Evolutionary conservation across 2,113 vertebrate genomes (phyloP).

Genomic region (Pseudolaguvia tuberculata): DNA sequence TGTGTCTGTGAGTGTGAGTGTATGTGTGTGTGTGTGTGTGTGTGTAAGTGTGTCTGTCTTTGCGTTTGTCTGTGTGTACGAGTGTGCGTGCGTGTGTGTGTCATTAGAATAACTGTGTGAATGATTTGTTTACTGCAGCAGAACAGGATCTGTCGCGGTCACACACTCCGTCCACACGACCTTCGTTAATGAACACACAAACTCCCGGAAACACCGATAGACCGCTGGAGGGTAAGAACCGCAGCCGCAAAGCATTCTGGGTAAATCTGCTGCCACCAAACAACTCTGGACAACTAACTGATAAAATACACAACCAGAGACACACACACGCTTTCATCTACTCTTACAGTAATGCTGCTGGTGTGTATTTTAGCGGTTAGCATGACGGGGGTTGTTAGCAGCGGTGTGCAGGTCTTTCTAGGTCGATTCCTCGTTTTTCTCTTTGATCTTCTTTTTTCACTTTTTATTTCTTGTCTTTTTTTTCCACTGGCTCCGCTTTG

Average conservation of each 20-base stretch:
- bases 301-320: neutral
- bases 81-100: no score
- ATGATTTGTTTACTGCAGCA: conserved; percentile 98
- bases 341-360: no score
- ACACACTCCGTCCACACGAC: conserved; percentile 92
- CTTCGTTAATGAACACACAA: conserved; percentile 91
- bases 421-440: conserved; percentile 43
- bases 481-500: conserved; percentile 53
- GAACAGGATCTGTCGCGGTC: conserved; percentile 94
- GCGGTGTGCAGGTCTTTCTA: conserved; percentile 75
- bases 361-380: no score
- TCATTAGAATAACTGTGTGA: conserved; percentile 55
- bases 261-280: conserved; percentile 57
- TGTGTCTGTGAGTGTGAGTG: no score
- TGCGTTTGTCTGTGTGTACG: no score
- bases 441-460: conserved; percentile 42
- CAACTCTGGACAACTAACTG: conserved; percentile 16
- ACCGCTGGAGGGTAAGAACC: conserved; percentile 97
- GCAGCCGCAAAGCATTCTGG: conserved; percentile 80
- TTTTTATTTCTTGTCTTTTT: conserved; percentile 36
- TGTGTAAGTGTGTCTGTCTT: no score
- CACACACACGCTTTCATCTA: no score
- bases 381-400: no score
- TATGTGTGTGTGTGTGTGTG: no score
- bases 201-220: conserved; percentile 92